These are phyloP conservation scores for Drosophila seguyi DNA, from an alignment of 1,140 invertebrate species.

Conservation along the genomic window DNA sequence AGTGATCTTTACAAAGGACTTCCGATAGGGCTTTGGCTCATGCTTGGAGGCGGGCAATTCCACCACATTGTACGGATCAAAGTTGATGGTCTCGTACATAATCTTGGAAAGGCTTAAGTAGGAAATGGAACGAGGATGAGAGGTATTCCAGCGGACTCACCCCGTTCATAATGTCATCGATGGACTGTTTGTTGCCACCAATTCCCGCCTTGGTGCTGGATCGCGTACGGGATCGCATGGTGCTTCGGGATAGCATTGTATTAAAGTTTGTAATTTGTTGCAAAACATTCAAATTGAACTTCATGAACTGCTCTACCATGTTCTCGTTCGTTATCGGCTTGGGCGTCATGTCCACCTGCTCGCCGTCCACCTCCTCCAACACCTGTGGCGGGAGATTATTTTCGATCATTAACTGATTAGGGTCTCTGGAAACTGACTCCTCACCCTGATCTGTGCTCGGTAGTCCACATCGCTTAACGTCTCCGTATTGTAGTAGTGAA, in stretches of 20 bases:
- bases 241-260: background rate
- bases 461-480: conserved; percentile 30
- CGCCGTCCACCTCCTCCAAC: conserved; percentile 29
- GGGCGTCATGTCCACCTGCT: conserved; percentile 57
- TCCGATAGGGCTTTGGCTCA: conserved; percentile 30
- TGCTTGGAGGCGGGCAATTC: background rate
- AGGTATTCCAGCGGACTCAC: conserved; percentile 17
- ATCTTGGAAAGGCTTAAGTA: conserved; percentile 34
- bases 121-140: no score
- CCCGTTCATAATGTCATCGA: conserved; percentile 65
- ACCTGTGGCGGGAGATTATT: conserved; percentile 23
- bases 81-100: conserved; percentile 52
- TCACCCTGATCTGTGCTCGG: conserved; percentile 55
- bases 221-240: conserved; percentile 37
- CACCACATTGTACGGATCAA: conserved; percentile 1
- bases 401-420: no score
- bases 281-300: conserved; percentile 37
- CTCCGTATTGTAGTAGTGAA: conserved; percentile 51
- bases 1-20: conserved; percentile 86
- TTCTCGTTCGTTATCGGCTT: conserved; percentile 19
- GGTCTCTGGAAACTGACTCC: no score
- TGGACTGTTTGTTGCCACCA: conserved; percentile 67
- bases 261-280: conserved; percentile 37
- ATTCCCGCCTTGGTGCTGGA: conserved; percentile 56
- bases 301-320: conserved; percentile 38